Percentiles rank a stretch among this genome's conserved stretches.
These are phyloP conservation scores for Xestia xanthographa DNA, from an alignment of 2,888 invertebrate genomes.

Conservation along the genomic window DNA sequence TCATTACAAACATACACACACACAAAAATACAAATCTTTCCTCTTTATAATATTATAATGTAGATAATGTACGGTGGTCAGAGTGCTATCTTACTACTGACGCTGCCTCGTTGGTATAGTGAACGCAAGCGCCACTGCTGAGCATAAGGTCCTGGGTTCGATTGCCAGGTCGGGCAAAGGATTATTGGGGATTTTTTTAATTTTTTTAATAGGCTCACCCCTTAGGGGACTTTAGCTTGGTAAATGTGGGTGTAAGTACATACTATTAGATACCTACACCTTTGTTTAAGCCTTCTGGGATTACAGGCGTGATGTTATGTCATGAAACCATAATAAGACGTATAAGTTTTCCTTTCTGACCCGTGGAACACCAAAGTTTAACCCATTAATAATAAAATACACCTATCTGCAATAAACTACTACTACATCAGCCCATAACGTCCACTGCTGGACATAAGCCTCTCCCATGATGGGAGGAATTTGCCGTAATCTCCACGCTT, in stretches of 20 bases:
- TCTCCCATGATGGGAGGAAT: too few species aligned
- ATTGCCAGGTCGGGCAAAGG: neutral
- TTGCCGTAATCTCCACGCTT: too few species aligned
- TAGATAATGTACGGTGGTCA: neutral
- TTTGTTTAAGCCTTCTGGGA: neutral
- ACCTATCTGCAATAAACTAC: neutral
- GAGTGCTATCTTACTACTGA: neutral
- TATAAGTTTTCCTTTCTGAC: too few species aligned
- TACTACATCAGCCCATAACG: too few species aligned
- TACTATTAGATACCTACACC: neutral
- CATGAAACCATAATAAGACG: neutral
- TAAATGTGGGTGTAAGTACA: neutral
- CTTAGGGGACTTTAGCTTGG: neutral
- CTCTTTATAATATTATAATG: too few species aligned
- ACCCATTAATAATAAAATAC: neutral
- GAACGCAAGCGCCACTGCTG: neutral
- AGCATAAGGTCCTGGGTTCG: neutral
- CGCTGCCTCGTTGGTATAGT: neutral
- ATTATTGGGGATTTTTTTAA: neutral
- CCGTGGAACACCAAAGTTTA: too few species aligned
- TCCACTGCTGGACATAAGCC: too few species aligned
- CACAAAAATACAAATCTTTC: too few species aligned
- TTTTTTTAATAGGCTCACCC: neutral
- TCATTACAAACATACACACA: too few species aligned
- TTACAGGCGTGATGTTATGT: neutral